A percentile compares a stretch with the other conserved stretches of the same genome.
These are phyloP conservation scores for Hippoglossus stenolepis DNA, from an alignment of 2,113 vertebrate genomes.

Conservation along the genomic window DNA sequence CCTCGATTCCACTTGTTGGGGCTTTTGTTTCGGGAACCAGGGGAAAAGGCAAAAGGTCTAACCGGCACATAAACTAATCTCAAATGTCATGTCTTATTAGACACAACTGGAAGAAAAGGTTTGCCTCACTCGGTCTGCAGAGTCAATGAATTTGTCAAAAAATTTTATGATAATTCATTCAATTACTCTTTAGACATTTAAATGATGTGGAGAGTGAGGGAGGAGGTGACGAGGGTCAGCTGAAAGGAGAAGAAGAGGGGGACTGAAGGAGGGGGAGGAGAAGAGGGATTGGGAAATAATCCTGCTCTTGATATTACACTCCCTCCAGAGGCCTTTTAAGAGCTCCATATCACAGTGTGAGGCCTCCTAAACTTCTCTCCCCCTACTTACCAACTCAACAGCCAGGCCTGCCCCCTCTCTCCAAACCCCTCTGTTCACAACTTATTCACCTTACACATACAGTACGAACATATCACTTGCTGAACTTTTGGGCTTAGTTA, in stretches of 20 bases:
- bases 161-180: slow-evolving; percentile 95
- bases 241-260: slow-evolving; percentile 66
- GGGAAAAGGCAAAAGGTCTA: slow-evolving; percentile 84
- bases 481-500: slow-evolving; percentile 11
- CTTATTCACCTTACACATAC: slow-evolving; percentile 35
- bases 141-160: slow-evolving; percentile 94
- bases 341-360: slow-evolving; percentile 83
- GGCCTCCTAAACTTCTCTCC: slow-evolving; percentile 84
- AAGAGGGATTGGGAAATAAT: slow-evolving; percentile 84
- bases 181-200: slow-evolving; percentile 93
- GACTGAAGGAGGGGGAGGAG: slow-evolving; percentile 63
- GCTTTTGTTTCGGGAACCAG: slow-evolving; percentile 80
- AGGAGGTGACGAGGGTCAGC: slow-evolving; percentile 72
- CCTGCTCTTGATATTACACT: slow-evolving; percentile 89
- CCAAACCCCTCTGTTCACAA: slow-evolving; percentile 59
- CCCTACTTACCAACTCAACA: slow-evolving; percentile 82
- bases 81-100: slow-evolving; percentile 93
- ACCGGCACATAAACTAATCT: slow-evolving; percentile 90
- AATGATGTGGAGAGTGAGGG: slow-evolving; percentile 84
- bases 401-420: slow-evolving; percentile 71
- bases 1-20: slow-evolving; percentile 62
- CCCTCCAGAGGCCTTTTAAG: slow-evolving; percentile 89
- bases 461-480: slow-evolving; percentile 45
- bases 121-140: slow-evolving; percentile 79
- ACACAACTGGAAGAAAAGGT: slow-evolving; percentile 84